Evolutionary conservation across 2,797 vertebrate species (phyloP).

Genomic region (Cuniculus paca): DNA sequence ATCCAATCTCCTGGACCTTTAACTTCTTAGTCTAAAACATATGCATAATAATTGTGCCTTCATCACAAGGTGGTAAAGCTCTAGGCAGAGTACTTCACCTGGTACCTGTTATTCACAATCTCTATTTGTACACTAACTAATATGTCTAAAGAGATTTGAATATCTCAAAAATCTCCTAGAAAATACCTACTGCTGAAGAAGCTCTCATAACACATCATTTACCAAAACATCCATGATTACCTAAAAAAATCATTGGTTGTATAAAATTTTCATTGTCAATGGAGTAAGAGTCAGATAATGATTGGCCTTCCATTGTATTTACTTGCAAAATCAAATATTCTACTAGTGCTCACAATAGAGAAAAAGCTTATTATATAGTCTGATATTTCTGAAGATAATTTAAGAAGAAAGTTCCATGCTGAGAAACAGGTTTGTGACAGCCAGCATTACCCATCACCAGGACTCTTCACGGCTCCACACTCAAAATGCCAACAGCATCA

Average conservation of each 20-base stretch:
- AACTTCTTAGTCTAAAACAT: not conserved
- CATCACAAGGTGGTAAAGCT: not conserved
- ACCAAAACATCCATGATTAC: not conserved
- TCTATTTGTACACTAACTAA: not conserved
- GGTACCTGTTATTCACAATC: not conserved
- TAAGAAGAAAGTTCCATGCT: not conserved
- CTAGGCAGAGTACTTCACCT: not conserved
- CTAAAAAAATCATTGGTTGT: not conserved
- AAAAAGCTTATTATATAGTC: not conserved
- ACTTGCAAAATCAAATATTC: not conserved
- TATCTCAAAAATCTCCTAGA: not conserved
- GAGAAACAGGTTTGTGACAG: not conserved
- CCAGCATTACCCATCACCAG: not conserved
- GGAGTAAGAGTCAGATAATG: not conserved
- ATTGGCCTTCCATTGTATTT: not conserved
- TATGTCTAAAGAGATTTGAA: not conserved
- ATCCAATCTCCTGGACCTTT: not conserved
- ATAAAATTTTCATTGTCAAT: not conserved
- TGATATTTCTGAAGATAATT: slow-evolving; percentile 27
- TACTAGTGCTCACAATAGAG: not conserved
- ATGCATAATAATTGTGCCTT: not conserved
- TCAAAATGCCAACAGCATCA: not conserved
- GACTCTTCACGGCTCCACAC: not conserved
- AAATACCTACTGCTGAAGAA: not conserved
- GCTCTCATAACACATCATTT: not conserved